Percentiles rank a stretch among this genome's conserved stretches.
These are phyloP conservation scores for Eledona agricola DNA, from an alignment of 2,888 invertebrate genomes.

Conservation along the genomic window DNA sequence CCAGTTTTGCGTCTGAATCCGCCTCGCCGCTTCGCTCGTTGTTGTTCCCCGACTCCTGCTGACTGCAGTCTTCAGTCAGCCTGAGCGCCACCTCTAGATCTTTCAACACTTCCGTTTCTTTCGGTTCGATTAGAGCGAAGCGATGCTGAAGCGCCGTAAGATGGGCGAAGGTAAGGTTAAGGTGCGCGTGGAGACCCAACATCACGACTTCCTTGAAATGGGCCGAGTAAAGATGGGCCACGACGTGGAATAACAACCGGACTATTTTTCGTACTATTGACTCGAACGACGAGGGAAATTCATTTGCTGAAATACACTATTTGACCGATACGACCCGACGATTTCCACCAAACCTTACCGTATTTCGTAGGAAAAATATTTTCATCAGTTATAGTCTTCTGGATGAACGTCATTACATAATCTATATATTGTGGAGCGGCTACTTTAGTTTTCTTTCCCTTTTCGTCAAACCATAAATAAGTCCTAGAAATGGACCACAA, in stretches of 20 bases:
- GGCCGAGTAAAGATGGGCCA: conserved; percentile 97
- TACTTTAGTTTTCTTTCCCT: conserved; percentile 96
- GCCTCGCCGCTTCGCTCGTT: conserved; percentile 43
- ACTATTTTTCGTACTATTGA: conserved; percentile 95
- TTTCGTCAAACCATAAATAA: conserved; percentile 98
- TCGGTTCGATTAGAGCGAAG: conserved; percentile 92
- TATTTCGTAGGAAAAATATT: conserved; percentile 98
- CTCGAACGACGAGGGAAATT: conserved; percentile 95
- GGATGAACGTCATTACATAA: conserved; percentile 98
- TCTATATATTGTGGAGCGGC: conserved; percentile 98
- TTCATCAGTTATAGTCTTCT: conserved; percentile 97
- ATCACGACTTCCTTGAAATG: conserved; percentile 96
- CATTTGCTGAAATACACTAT: conserved; percentile 72
- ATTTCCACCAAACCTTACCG: conserved; percentile 69
- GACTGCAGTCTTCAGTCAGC: conserved; percentile 65
- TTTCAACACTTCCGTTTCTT: conserved; percentile 94
- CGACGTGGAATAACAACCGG: conserved; percentile 95
- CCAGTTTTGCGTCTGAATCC: conserved; percentile 40
- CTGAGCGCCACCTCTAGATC: conserved; percentile 88
- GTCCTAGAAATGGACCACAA: conserved; percentile 75
- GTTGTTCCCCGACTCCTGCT: conserved; percentile 52
- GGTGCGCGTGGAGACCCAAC: conserved; percentile 93
- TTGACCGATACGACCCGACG: conserved; percentile 9
- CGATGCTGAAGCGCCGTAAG: conserved; percentile 86
- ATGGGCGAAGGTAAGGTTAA: conserved; percentile 97